phyloP scores from a whole-genome alignment of 2,888 invertebrate species.

The Nomada fucata region DNA sequence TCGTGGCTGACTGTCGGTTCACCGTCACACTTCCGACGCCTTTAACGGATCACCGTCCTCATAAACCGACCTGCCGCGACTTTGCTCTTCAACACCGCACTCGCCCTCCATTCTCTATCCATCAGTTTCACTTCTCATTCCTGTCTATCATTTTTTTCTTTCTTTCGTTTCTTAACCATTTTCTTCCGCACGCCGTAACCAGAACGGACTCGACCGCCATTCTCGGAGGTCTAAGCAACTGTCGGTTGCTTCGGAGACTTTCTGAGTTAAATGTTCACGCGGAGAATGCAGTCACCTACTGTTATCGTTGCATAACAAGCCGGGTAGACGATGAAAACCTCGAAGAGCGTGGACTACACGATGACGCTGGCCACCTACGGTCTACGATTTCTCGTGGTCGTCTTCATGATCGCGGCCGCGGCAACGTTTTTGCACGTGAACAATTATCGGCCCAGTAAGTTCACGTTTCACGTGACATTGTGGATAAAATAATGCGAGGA shows the following conservation, averaged over 20 bases:
- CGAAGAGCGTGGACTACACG: slow-evolving; percentile 60
- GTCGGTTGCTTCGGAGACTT: slow-evolving; percentile 45
- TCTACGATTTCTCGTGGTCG: slow-evolving; percentile 75
- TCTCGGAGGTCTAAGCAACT: slow-evolving; percentile 46
- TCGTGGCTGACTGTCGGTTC: neutral
- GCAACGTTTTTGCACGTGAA: slow-evolving; percentile 81
- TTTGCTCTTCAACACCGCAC: neutral
- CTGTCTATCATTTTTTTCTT: too few relatives aligned
- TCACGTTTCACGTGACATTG: neutral
- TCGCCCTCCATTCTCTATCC: too few relatives aligned
- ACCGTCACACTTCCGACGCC: neutral
- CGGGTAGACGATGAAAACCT: slow-evolving; percentile 75
- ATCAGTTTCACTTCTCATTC: too few relatives aligned
- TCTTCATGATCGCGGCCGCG: slow-evolving; percentile 78
- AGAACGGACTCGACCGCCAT: slow-evolving; percentile 12
- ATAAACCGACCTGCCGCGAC: too few relatives aligned
- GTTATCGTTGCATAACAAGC: slow-evolving; percentile 70
- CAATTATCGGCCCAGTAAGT: slow-evolving; percentile 82
- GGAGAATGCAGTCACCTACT: slow-evolving; percentile 74
- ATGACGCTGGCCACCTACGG: slow-evolving; percentile 72
- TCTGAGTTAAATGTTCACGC: slow-evolving; percentile 8
- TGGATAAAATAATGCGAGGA: neutral
- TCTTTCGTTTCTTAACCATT: neutral
- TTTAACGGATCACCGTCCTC: too few relatives aligned
- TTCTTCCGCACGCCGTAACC: slow-evolving; percentile 9